phyloP scores from a whole-genome alignment of 2,888 invertebrate species.

The Galeopsomyia nigrocyanea region DNA sequence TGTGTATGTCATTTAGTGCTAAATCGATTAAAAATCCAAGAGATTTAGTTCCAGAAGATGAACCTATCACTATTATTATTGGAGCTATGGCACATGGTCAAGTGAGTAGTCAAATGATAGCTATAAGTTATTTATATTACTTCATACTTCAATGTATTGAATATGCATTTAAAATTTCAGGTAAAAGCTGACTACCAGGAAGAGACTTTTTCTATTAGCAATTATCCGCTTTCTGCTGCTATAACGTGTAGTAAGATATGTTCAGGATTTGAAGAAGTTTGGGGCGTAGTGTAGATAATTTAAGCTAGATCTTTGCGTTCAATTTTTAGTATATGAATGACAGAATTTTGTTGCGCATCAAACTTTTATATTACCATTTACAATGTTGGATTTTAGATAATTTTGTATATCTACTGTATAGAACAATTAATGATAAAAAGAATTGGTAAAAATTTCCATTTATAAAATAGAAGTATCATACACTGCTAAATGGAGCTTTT shows the following conservation, averaged over 20 bases:
- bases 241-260: slow-evolving; percentile 96
- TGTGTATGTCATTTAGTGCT: slow-evolving; percentile 91
- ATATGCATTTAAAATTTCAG: slow-evolving; percentile 63
- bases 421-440: too few species aligned
- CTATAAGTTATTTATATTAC: too few species aligned
- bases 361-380: slow-evolving; percentile 2
- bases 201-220: slow-evolving; percentile 91
- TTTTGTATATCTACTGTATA: not conserved
- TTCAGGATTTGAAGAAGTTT: slow-evolving; percentile 93
- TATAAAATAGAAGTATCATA: too few species aligned
- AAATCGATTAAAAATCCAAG: slow-evolving; percentile 78
- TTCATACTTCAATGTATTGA: too few species aligned
- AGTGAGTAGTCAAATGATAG: slow-evolving; percentile 68
- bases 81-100: slow-evolving; percentile 99
- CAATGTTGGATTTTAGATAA: slow-evolving; percentile 7
- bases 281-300: slow-evolving; percentile 74
- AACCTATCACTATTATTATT: slow-evolving; percentile 91
- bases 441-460: too few species aligned
- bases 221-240: slow-evolving; percentile 96
- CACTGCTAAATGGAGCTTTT: too few species aligned
- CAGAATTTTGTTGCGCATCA: not conserved
- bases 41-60: slow-evolving; percentile 83
- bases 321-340: slow-evolving; percentile 9
- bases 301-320: slow-evolving; percentile 40
- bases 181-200: slow-evolving; percentile 87